Conservation (phyloP, 2,888 invertebrate species). For the Torymus tubicola region DNA sequence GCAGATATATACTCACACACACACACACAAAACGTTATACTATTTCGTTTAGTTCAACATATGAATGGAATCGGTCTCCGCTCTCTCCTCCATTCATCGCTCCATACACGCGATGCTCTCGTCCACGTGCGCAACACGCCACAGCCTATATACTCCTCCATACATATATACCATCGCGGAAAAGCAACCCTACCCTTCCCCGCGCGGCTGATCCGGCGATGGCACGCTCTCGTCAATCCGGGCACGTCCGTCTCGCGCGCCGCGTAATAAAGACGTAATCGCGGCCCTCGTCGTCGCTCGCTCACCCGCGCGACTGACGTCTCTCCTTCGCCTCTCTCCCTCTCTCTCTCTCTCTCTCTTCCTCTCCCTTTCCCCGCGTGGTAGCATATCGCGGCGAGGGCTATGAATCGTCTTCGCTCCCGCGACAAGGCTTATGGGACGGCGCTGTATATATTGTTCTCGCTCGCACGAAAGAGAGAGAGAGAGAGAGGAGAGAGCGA, state of each 20-base stretch:
- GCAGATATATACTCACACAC: no score
- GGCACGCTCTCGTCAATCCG: conserved; percentile 44
- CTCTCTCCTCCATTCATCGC: no score
- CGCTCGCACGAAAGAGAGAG: conserved; percentile 28
- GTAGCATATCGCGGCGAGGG: conserved; percentile 14
- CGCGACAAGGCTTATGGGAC: conserved; percentile 47
- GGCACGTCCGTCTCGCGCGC: conserved; percentile 34
- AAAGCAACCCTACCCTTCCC: no score
- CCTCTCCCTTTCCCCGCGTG: conserved; percentile 5
- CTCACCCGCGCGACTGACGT: conserved; percentile 27
- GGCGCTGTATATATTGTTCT: conserved; percentile 52
- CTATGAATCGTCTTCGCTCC: conserved; percentile 40
- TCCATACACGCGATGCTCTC: no score
- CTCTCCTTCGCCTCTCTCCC: conserved; percentile 5
- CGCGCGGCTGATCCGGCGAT: no score
- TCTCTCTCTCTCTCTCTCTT: conserved; percentile 4
- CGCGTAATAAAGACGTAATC: conserved; percentile 56
- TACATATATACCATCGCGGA: no score
- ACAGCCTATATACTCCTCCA: no score
- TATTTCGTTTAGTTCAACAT: no score
- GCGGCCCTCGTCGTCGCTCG: conserved; percentile 13
- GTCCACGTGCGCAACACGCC: no score
- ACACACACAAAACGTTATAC: no score
- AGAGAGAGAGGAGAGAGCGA: conserved; percentile 29
- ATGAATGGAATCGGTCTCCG: no score